Evolutionary conservation across 2,113 vertebrate species (phyloP).

Genomic region (Martes martes): DNA sequence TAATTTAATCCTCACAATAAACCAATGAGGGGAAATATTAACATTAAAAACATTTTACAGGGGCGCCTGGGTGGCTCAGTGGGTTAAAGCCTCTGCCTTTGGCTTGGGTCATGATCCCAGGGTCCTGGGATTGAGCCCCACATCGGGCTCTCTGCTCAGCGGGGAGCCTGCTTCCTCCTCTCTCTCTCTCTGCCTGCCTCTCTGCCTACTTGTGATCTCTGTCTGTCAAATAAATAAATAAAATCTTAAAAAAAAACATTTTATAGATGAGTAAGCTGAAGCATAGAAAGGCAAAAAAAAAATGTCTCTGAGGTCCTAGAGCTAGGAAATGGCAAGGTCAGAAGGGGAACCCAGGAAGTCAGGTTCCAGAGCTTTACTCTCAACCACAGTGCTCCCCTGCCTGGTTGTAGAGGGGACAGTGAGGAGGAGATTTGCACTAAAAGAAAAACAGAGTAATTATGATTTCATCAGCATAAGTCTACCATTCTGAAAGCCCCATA

Average conservation of each 20-base stretch:
- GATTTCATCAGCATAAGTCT: neutral
- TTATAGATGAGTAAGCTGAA: neutral
- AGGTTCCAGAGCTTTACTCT: neutral
- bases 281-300: neutral
- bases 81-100: too few species aligned
- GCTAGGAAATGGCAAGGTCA: neutral
- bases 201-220: too few species aligned
- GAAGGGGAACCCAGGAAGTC: neutral
- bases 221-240: too few species aligned
- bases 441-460: slow-evolving; percentile 9
- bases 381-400: neutral
- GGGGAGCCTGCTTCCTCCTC: too few species aligned
- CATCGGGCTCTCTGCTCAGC: too few species aligned
- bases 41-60: neutral
- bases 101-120: too few species aligned
- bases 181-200: too few species aligned
- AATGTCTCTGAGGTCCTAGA: neutral
- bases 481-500: neutral
- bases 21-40: neutral
- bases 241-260: neutral
- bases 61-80: too few species aligned
- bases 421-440: neutral
- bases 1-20: neutral
- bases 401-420: neutral
- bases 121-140: too few species aligned